These are phyloP conservation scores for Myotis pilosus DNA, from an alignment of 2,797 vertebrate genomes.

Conservation along the genomic window DNA sequence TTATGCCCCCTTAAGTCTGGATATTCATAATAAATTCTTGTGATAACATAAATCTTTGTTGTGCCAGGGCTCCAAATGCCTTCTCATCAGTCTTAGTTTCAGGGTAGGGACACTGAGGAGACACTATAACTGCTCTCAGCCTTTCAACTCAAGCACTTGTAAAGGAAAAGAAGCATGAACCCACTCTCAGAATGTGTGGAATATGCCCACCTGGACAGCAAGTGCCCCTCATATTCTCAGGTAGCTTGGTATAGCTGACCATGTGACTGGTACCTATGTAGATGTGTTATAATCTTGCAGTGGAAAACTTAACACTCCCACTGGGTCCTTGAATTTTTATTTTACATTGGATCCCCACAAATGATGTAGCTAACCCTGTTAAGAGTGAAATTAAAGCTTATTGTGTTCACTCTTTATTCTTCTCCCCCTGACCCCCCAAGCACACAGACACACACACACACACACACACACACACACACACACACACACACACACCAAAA, in stretches of 20 bases:
- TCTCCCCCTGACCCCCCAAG: rapidly evolving
- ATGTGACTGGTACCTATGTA: not conserved
- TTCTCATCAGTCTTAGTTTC: not conserved
- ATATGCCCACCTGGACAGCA: rapidly evolving
- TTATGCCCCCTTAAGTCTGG: rapidly evolving
- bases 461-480: too few species aligned
- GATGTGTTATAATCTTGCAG: not conserved
- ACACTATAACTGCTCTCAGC: not conserved
- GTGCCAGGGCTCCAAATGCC: not conserved
- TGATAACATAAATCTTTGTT: not conserved
- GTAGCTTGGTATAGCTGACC: too few species aligned
- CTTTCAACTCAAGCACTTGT: not conserved
- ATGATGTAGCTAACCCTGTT: not conserved
- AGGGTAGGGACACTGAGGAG: not conserved
- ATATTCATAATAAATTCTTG: not conserved
- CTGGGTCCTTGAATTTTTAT: not conserved
- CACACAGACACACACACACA: too few species aligned
- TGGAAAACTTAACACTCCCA: not conserved
- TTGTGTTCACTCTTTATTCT: not conserved
- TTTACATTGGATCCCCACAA: too few species aligned
- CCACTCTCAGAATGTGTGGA: rapidly evolving
- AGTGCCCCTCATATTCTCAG: rapidly evolving
- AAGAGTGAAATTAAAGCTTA: not conserved
- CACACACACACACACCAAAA: too few species aligned
- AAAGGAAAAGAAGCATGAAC: not conserved